Evolutionary conservation across 2,113 vertebrate species (phyloP), one percentile per base, ranked within the genome.

Genomic region (Triplophysa tibetana): DNA sequence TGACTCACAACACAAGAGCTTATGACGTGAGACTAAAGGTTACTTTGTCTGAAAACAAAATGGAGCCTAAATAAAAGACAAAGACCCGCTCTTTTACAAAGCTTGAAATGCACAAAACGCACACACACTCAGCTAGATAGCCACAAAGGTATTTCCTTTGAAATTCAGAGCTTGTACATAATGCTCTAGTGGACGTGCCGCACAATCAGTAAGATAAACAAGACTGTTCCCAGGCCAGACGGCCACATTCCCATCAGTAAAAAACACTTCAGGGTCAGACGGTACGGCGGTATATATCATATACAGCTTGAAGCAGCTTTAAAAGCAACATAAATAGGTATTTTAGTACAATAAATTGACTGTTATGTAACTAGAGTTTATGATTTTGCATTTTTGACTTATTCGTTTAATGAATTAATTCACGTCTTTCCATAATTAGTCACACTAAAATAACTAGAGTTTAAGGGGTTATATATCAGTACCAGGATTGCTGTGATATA

Each of bases 171-270:
- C 75, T 84, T 45, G 48, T 76, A 43, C 50, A 75, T 61, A 84
- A 81, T 66, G 83, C 70, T 70, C 70, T 77, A 65, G 69, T 82
- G 82, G 85, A 88, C 68, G 64, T 85, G 77, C 60, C 11, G 50
- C 61, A 79, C 65, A 87, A 85, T 86, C 78, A 80, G 83, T 83
- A 84, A 48, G 62, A 85, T 77, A 87, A 88, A 89, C 85, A 89
- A 9, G 80, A 66, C 62, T 24, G 14, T 70, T 82, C 26, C 41
- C 78, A 56, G 82, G 68, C 75, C 56, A 78, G 24, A 75, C 80
- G 54, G 69, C 75, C 60, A 79, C 12, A 61, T 54, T 87, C 81
- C 83, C 82, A 81, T 87, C 14, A 88, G 86, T 80, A 87, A 64
- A 66, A 10, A 41, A 60, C 65, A 65, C 83, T 85, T 85, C 81